Evolutionary conservation across 2,797 vertebrate species (phyloP).

Genomic region (Apogon talboti): DNA sequence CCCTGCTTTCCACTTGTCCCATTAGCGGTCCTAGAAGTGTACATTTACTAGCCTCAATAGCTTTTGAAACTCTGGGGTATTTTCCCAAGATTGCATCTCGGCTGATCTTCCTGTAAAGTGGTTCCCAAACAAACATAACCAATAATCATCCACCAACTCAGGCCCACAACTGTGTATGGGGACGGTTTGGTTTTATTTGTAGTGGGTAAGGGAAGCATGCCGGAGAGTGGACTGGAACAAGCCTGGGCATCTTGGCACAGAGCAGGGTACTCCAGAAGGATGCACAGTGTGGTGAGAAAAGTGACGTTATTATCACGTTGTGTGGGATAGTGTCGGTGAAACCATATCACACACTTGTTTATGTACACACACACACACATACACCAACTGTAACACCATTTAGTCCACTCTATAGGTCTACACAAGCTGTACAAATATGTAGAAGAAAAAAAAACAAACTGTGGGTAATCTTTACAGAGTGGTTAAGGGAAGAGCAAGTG

Average conservation of each 20-base stretch:
- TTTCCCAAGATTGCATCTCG: constrained; percentile 38
- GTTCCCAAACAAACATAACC: constrained; percentile 12
- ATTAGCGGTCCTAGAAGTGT: constrained; percentile 18
- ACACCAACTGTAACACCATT: constrained; percentile 35
- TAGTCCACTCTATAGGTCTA: constrained; percentile 21
- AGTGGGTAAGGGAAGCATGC: constrained; percentile 35
- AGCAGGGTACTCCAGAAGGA: constrained; percentile 78
- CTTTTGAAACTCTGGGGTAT: constrained; percentile 38
- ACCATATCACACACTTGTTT: constrained; percentile 68
- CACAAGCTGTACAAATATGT: constrained; percentile 33
- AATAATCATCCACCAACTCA: constrained; percentile 31
- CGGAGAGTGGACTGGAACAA: constrained; percentile 54
- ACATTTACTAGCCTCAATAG: constrained; percentile 18
- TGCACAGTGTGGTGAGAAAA: constrained; percentile 77
- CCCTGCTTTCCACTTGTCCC: constrained; percentile 17
- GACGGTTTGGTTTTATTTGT: constrained; percentile 34
- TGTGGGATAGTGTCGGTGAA: constrained; percentile 77
- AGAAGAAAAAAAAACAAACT: constrained; percentile 32
- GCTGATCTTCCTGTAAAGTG: constrained; percentile 26
- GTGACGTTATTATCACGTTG: constrained; percentile 79
- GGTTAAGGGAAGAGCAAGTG: constrained; percentile 53
- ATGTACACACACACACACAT: constrained; percentile 40
- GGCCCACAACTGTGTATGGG: constrained; percentile 10
- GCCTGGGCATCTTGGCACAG: constrained; percentile 70
- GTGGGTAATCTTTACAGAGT: constrained; percentile 45